phyloP scores from a whole-genome alignment of 1,140 invertebrate species.

The Oryctes rhinoceros region DNA sequence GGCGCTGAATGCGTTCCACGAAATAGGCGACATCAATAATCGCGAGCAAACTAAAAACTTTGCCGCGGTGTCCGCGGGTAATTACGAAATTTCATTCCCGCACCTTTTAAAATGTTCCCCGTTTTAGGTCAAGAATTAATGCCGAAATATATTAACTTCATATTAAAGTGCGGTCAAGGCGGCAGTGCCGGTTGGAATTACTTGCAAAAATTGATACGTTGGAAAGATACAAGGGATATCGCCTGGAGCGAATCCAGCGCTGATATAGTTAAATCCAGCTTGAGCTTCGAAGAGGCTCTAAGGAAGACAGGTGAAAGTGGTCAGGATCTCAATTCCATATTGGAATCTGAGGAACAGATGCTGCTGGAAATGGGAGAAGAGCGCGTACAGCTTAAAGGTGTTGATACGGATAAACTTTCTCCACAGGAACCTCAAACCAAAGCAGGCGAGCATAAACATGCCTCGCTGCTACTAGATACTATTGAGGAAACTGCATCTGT shows the following conservation, averaged over 20 bases:
- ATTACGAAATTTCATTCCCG: neutral
- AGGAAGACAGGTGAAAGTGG: neutral
- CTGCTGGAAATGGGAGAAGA: neutral
- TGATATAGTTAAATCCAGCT: neutral
- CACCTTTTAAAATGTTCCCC: neutral
- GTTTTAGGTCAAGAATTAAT: constrained; percentile 51
- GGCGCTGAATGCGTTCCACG: constrained; percentile 54
- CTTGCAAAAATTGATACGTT: constrained; percentile 47
- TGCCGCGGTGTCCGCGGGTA: constrained; percentile 55
- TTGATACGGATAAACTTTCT: too few species aligned
- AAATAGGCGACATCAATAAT: constrained; percentile 47
- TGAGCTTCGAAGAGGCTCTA: constrained; percentile 29
- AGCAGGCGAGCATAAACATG: too few species aligned
- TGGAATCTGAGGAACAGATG: neutral
- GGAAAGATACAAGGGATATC: constrained; percentile 50
- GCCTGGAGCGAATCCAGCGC: constrained; percentile 39
- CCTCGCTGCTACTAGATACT: too few species aligned
- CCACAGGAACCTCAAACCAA: too few species aligned
- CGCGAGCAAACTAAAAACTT: constrained; percentile 55
- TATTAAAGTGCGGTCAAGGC: constrained; percentile 44
- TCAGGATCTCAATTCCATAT: neutral
- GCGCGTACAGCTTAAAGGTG: too few species aligned
- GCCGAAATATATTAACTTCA: constrained; percentile 47
- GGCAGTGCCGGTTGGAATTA: constrained; percentile 36
- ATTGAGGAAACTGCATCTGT: too few species aligned